A percentile compares a stretch with the other conserved stretches of the same genome.
Evolutionary conservation across 2,113 vertebrate genomes (phyloP).

Genomic region (Ochotona princeps): DNA sequence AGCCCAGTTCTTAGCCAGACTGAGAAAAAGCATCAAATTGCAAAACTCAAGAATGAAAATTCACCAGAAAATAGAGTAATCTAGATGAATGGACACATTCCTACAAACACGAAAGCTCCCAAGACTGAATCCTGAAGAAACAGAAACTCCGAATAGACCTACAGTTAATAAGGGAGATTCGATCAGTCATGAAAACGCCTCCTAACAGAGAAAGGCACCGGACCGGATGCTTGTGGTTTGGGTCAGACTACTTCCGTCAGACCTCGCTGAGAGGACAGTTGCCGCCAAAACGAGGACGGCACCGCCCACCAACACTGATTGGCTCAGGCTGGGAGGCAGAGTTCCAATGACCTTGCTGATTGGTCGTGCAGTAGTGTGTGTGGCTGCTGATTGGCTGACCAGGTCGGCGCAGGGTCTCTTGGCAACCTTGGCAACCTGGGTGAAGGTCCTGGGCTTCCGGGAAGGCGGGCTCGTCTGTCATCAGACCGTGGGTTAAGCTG

Average conservation of each 20-base stretch:
- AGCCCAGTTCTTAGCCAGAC: neutral
- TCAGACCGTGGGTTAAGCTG: too few species aligned
- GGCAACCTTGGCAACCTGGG: neutral
- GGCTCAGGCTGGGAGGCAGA: neutral
- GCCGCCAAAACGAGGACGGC: accelerated
- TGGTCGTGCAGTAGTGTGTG: neutral
- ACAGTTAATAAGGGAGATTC: too few species aligned
- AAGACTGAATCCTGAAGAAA: neutral
- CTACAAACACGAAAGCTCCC: neutral
- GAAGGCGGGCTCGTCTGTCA: too few species aligned
- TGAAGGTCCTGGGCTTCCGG: too few species aligned
- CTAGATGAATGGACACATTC: neutral
- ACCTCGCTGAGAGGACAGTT: neutral
- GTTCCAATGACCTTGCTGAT: neutral
- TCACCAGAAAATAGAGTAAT: neutral
- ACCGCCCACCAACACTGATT: neutral
- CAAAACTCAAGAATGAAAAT: neutral
- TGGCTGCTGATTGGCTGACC: neutral
- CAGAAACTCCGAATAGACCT: neutral
- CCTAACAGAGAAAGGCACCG: neutral
- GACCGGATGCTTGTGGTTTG: too few species aligned
- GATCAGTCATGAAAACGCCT: neutral
- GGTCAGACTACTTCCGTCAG: too few species aligned
- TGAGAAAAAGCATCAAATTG: neutral
- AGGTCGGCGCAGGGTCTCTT: accelerated